A percentile compares a stretch with the other conserved stretches of the same genome.
Evolutionary conservation across 2,888 invertebrate species (phyloP).

Genomic region (Campopleginae sp.): DNA sequence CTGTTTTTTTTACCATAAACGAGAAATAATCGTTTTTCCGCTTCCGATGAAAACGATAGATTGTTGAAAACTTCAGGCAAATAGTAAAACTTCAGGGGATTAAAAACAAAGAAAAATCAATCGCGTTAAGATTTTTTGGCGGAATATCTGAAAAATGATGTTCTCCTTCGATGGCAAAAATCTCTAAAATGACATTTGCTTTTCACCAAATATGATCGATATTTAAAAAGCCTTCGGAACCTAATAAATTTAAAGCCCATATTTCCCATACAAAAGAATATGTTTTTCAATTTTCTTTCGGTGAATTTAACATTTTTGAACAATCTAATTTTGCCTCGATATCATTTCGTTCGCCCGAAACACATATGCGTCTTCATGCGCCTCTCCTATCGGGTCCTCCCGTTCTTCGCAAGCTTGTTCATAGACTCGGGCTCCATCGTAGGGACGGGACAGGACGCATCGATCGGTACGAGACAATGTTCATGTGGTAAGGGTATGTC

Average conservation of each 20-base stretch:
- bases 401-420: conserved; percentile 27
- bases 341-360: conserved; percentile 26
- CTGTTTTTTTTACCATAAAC: not conserved
- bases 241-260: not conserved
- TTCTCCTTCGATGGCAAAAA: too few relatives aligned
- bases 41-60: not conserved
- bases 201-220: too few relatives aligned
- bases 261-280: not conserved
- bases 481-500: conserved; percentile 71
- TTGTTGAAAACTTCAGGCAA: not conserved
- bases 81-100: too few relatives aligned
- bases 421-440: conserved; percentile 55
- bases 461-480: conserved; percentile 71
- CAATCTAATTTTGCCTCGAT: not conserved
- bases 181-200: too few relatives aligned
- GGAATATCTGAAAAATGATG: too few relatives aligned
- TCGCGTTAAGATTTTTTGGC: too few relatives aligned
- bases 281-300: not conserved
- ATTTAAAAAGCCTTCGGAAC: too few relatives aligned
- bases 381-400: not conserved
- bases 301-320: not conserved
- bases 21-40: not conserved
- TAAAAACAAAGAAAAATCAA: not conserved
- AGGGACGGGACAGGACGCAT: conserved; percentile 64
- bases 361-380: not conserved